Conservation (phyloP, 2,888 invertebrate genomes). For the Timema podura region DNA sequence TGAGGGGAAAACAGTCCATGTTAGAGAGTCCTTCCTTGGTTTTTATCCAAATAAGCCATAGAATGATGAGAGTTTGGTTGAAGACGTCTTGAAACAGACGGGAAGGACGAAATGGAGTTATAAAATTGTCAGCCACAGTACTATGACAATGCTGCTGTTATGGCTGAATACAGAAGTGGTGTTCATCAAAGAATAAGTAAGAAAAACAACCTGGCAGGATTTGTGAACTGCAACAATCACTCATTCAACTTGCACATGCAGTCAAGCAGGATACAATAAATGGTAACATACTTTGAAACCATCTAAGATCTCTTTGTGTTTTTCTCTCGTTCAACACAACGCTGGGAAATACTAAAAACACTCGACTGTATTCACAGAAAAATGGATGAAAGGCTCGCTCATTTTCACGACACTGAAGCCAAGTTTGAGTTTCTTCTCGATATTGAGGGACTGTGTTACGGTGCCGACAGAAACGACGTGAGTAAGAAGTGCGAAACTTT, state of each 20-base stretch:
- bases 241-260: slow-evolving; percentile 1
- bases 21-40: slow-evolving; percentile 34
- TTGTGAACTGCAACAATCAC: slow-evolving; percentile 8
- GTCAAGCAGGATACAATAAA: background rate
- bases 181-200: no score
- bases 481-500: no score
- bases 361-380: no score
- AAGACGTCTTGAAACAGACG: slow-evolving; percentile 27
- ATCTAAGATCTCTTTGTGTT: background rate
- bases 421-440: no score
- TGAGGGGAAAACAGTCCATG: slow-evolving; percentile 29
- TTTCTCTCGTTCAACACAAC: background rate
- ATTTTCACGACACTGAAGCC: no score
- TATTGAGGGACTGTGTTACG: no score
- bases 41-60: slow-evolving; percentile 28
- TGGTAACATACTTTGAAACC: background rate
- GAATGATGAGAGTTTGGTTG: slow-evolving; percentile 31
- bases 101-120: no score
- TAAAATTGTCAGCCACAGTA: no score
- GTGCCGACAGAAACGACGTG: no score
- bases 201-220: slow-evolving; percentile 26
- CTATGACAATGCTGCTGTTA: no score
- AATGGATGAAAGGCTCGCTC: no score
- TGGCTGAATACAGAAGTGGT: no score
- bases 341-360: background rate